Base-by-base conservation (phyloP, 2,888 invertebrate species). In the Hoplodrina ambigua region DNA sequence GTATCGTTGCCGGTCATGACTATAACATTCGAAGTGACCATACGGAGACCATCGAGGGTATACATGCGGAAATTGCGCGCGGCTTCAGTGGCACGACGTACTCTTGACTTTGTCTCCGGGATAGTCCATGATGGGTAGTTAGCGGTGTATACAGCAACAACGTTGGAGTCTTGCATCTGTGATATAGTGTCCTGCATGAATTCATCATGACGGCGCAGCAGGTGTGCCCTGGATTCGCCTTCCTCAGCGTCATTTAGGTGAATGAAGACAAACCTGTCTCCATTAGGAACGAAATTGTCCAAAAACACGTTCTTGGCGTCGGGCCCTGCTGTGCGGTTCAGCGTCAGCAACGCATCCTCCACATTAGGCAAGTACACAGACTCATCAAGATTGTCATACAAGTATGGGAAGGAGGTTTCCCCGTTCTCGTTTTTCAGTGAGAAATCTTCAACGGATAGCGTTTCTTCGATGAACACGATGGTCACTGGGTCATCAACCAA, bases 321-420 rank as follows among this genome's bases (percentile, higher is more conserved):
- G 0, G 95, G 93, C 10, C 94, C 92, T 0, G 95, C 93, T 8
- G 97, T 84, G 41, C 95, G 91, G 78, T 96, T 94, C 50, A 98
- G 84, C 0, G 96, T 96, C 1, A 92, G 91, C 15, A 97, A 72
- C 0, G 98, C 96, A 72, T 96, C 95, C 56, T 97, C 95, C 0
- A 98, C 98, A 25, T 96, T 96, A 11, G 97, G 96, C 63, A 97
- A 91, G 87, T 97, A 98, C 1, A 96, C 91, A 30, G 95, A 86
- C 1, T 90, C 82, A 0, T 81, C 82, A 17, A 94, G 86, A 41
- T 94, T 88, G 0, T 88, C 79, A 11, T 91, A 90, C 19, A 96
- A 86, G 81, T 92, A 95, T 1, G 95, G 91, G 80, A 91, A 96
- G 0, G 91, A 85, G 0, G 91, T 88, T n/a, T 90, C 83, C 5